These are phyloP conservation scores for Metellina segmentata DNA, from an alignment of 2,888 invertebrate genomes.

Conservation along the genomic window DNA sequence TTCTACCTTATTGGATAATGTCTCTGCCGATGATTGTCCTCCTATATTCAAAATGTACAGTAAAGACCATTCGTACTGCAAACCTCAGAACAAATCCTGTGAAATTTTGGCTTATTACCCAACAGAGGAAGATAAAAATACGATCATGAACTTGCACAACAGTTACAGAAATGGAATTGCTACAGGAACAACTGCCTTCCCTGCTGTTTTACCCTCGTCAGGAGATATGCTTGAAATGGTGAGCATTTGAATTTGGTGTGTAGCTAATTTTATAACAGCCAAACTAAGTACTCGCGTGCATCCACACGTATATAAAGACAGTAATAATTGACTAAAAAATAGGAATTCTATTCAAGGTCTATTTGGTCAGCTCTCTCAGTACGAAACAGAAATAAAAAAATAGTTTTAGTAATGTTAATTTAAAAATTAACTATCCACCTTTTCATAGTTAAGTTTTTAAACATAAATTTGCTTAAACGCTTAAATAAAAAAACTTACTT, in stretches of 20 bases:
- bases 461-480: no score
- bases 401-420: no score
- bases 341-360: no score
- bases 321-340: no score
- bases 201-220: slow-evolving; percentile 23
- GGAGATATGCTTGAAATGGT: slow-evolving; percentile 72
- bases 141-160: slow-evolving; percentile 70
- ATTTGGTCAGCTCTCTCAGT: no score
- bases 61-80: slow-evolving; percentile 39
- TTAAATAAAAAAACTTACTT: no score
- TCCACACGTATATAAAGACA: no score
- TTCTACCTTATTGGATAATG: neutral
- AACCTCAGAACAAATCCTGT: slow-evolving; percentile 17
- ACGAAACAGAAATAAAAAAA: no score
- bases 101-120: slow-evolving; percentile 10
- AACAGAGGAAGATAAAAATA: slow-evolving; percentile 8
- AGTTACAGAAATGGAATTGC: slow-evolving; percentile 59
- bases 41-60: slow-evolving; percentile 10
- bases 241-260: neutral
- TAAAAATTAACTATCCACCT: no score
- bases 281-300: no score
- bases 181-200: slow-evolving; percentile 62
- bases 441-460: no score
- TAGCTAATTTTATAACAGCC: no score
- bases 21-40: slow-evolving; percentile 12